A percentile compares a stretch with the other conserved stretches of the same genome.
Evolutionary conservation across 2,888 invertebrate genomes (phyloP).

Genomic region (Andrena minutula): DNA sequence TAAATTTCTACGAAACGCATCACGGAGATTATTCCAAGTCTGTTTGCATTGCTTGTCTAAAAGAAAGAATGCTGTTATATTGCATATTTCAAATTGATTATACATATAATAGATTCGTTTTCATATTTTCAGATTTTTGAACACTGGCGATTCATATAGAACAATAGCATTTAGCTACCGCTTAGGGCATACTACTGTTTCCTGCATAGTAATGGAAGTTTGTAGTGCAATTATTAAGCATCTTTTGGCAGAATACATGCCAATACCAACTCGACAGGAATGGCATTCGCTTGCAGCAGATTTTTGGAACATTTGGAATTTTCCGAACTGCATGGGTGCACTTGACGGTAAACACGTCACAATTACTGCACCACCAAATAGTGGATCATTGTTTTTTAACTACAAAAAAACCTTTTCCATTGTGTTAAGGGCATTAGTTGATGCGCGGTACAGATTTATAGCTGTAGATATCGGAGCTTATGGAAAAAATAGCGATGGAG

Average conservation of each 20-base stretch:
- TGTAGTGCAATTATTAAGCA: slow-evolving; percentile 15
- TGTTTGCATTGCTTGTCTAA: slow-evolving; percentile 7
- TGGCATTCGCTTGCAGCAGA: slow-evolving; percentile 10
- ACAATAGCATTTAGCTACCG: slow-evolving; percentile 27
- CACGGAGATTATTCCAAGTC: not conserved
- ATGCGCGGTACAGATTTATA: too few species aligned
- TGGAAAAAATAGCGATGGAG: too few species aligned
- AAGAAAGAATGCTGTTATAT: too few species aligned
- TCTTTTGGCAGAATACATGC: not conserved
- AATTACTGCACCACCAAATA: slow-evolving; percentile 47
- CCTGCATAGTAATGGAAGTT: slow-evolving; percentile 13
- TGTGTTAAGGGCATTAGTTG: too few species aligned
- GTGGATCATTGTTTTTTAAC: slow-evolving; percentile 55
- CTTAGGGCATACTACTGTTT: slow-evolving; percentile 5
- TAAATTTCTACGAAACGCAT: not conserved
- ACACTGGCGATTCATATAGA: slow-evolving; percentile 16
- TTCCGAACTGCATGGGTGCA: slow-evolving; percentile 28
- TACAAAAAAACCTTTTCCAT: not conserved
- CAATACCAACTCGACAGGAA: not conserved
- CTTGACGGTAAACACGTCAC: slow-evolving; percentile 24
- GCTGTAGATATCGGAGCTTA: too few species aligned
- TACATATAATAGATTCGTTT: too few species aligned
- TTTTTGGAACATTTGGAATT: slow-evolving; percentile 27
- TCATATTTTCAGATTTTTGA: slow-evolving; percentile 4
- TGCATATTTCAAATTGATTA: too few species aligned